Percentiles rank a stretch among this genome's conserved stretches.
Evolutionary conservation across 2,888 invertebrate species (phyloP).

Genomic region (Elysia crispata): DNA sequence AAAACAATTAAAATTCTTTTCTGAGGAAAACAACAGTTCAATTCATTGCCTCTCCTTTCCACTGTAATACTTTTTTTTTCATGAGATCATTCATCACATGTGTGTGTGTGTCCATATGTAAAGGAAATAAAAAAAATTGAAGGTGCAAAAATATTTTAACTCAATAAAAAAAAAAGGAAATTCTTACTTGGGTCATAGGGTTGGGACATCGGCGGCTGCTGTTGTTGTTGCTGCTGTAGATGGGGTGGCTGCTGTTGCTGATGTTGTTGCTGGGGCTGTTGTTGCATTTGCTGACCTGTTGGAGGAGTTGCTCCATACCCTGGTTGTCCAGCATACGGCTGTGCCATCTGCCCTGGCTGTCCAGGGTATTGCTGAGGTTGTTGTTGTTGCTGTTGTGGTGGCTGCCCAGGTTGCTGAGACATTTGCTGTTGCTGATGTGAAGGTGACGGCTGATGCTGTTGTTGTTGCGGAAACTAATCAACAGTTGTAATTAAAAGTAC

Average conservation of each 20-base stretch:
- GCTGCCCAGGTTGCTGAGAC: slow-evolving; percentile 48
- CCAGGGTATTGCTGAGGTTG: slow-evolving; percentile 50
- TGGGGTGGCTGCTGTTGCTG: too few relatives aligned
- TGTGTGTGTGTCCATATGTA: too few relatives aligned
- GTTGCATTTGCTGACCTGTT: slow-evolving; percentile 42
- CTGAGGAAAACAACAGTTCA: too few relatives aligned
- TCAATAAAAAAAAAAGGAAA: not conserved
- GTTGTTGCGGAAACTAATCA: slow-evolving; percentile 31
- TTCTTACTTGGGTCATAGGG: not conserved
- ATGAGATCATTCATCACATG: too few relatives aligned
- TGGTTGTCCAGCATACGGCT: slow-evolving; percentile 47
- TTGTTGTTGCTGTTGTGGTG: slow-evolving; percentile 48
- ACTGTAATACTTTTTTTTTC: too few relatives aligned
- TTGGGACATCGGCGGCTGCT: slow-evolving; percentile 31
- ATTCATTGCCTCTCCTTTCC: too few relatives aligned
- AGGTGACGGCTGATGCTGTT: slow-evolving; percentile 46
- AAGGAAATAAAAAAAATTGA: too few relatives aligned
- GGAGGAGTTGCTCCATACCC: slow-evolving; percentile 49
- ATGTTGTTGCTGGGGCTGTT: slow-evolving; percentile 48
- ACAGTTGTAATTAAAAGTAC: not conserved
- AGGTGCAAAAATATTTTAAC: too few relatives aligned
- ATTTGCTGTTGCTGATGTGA: slow-evolving; percentile 43
- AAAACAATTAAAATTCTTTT: too few relatives aligned
- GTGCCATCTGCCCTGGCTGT: slow-evolving; percentile 49
- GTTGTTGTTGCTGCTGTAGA: slow-evolving; percentile 43